Conservation (phyloP, 1,140 invertebrate genomes). For the Trichoplusia ni region DNA sequence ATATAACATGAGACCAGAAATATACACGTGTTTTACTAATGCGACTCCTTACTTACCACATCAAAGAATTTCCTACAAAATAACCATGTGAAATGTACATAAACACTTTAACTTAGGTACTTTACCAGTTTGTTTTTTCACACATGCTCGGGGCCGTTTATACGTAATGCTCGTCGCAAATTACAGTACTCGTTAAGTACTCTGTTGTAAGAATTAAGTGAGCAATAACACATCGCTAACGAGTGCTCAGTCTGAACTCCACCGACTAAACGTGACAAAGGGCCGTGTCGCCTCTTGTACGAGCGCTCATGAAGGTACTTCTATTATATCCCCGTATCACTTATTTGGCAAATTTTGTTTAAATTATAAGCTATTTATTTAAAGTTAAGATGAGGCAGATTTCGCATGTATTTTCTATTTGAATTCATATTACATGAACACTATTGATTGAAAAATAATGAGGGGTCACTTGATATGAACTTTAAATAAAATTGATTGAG, state of each 20-base stretch:
- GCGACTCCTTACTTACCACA: no score
- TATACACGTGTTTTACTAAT: no score
- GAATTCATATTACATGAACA: no score
- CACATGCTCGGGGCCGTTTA: slow-evolving; percentile 5
- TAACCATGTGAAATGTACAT: no score
- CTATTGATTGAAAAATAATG: no score
- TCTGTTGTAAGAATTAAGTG: slow-evolving; percentile 41
- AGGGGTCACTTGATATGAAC: no score
- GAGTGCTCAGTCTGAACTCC: slow-evolving; percentile 30
- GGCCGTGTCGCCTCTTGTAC: slow-evolving; percentile 20
- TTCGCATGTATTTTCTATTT: no score
- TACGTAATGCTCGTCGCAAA: slow-evolving; percentile 26
- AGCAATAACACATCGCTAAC: slow-evolving; percentile 44
- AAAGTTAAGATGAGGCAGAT: no score
- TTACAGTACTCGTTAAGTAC: slow-evolving; percentile 30
- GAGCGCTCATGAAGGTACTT: slow-evolving; percentile 18
- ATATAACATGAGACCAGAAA: no score
- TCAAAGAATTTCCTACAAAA: no score
- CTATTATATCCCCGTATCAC: slow-evolving; percentile 9
- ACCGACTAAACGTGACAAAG: slow-evolving; percentile 41
- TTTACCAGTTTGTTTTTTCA: slow-evolving; percentile 4
- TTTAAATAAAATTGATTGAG: no score
- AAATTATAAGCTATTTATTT: background rate
- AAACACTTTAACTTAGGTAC: background rate
- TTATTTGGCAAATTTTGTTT: background rate